phyloP scores from a whole-genome alignment of 1,140 invertebrate genomes.

The Drosophila athabasca region DNA sequence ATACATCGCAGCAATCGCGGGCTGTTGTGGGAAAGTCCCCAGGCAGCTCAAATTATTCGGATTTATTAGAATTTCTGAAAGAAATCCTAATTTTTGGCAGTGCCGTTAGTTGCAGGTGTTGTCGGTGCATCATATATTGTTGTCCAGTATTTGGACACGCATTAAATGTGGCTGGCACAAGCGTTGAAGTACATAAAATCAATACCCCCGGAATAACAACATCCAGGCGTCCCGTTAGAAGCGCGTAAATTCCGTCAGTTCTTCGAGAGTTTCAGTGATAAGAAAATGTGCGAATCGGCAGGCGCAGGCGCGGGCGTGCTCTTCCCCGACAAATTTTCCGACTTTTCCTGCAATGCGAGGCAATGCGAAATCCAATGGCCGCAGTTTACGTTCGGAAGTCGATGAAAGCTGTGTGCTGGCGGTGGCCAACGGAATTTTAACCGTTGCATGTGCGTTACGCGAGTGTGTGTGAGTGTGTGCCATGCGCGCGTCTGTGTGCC shows the following conservation, averaged over 20 bases:
- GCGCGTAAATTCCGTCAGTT: conserved; percentile 56
- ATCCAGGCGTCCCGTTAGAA: conserved; percentile 17
- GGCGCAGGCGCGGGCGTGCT: conserved; percentile 49
- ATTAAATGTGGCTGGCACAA: no score
- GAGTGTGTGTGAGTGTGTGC: conserved; percentile 13
- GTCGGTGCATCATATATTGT: not conserved
- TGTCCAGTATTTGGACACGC: no score
- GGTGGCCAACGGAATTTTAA: conserved; percentile 54
- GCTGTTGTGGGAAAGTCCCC: no score
- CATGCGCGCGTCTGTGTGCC: conserved; percentile 23
- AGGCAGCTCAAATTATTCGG: no score
- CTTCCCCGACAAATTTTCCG: conserved; percentile 11
- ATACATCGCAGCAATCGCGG: no score
- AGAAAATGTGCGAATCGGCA: conserved; percentile 19
- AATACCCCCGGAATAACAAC: conserved; percentile 45
- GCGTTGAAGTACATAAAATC: conserved; percentile 45
- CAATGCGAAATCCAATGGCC: conserved; percentile 13
- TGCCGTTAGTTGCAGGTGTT: no score
- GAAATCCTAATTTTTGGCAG: no score
- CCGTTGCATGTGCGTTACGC: conserved; percentile 65
- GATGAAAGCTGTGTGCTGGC: conserved; percentile 60
- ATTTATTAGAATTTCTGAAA: no score
- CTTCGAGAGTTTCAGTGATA: conserved; percentile 40
- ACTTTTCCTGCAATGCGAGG: conserved; percentile 1
- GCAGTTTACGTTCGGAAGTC: conserved; percentile 69